Evolutionary conservation across 2,113 vertebrate genomes (phyloP).

Genomic region (Chloebia gouldiae): DNA sequence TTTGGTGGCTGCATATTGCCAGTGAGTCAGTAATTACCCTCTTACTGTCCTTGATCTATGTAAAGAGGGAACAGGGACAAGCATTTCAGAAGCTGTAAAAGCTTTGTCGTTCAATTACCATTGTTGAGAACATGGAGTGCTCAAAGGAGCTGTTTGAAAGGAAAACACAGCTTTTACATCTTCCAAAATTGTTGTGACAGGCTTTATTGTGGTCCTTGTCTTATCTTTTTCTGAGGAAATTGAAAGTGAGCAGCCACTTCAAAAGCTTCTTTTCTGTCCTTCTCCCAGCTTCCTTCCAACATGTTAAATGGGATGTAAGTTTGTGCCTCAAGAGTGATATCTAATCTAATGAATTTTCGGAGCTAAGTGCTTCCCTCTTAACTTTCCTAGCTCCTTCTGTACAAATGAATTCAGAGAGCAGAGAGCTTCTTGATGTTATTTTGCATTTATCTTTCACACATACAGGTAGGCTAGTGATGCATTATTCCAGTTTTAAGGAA

Average conservation of each 20-base stretch:
- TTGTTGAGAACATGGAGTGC: background rate
- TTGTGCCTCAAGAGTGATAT: background rate
- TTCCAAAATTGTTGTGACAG: constrained; percentile 30
- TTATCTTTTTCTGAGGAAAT: background rate
- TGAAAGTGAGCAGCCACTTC: background rate
- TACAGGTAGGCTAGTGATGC: background rate
- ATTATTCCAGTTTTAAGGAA: background rate
- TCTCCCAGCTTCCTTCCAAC: background rate
- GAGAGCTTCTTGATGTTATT: background rate
- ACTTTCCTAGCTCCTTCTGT: background rate
- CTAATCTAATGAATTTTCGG: background rate
- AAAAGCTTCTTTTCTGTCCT: background rate
- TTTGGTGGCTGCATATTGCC: background rate
- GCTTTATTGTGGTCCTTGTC: background rate
- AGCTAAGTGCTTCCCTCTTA: background rate
- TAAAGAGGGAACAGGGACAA: background rate
- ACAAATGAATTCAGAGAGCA: background rate
- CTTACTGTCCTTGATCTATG: background rate
- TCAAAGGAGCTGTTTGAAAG: constrained; percentile 19
- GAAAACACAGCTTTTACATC: background rate
- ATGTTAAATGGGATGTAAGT: background rate
- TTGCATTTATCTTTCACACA: background rate
- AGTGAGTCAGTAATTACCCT: constrained; percentile 3
- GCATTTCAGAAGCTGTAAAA: constrained; percentile 10
- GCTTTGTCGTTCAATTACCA: background rate